Evolutionary conservation across 2,797 vertebrate species (phyloP), one percentile per base, ranked within the genome.

Genomic region (Pyrocephalus nanus): DNA sequence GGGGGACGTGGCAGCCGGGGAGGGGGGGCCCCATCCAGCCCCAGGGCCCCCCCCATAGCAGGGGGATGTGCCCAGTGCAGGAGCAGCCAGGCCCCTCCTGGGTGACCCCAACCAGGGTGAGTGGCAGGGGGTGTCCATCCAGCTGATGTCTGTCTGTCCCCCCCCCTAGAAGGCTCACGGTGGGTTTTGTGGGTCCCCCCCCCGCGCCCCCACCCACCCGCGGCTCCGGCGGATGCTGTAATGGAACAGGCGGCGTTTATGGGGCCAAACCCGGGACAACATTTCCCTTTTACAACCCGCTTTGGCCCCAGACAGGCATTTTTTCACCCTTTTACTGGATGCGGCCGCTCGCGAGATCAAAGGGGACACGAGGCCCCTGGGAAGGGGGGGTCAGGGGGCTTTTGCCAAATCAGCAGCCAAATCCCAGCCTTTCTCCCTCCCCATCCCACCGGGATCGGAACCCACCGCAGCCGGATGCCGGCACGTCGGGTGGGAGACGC

Each of bases 61-160:
- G 11, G 0, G n/a, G 5, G 15, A 3, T 2, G 43, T 4, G 1
- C 27, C 50, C 7, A 0, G 16, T 2, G 1, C 36, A 12, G n/a
- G 22, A 26, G 20, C 16, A 26, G 20, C 16, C 9, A 54, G 16
- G 18, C 11, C n/a, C 40, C 50, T 45, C 7, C 17, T 1, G 27
- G 13, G 10, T 22, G 53, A 40, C 51, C 67, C 43, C 6, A 0
- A 12, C 34, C 15, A 0, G 20, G 43, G 12, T 0, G 5, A 17
- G 16, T 50, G 54, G 10, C 10, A 11, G 10, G 8, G 8, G 48
- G 54, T 38, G 38, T 42, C 38, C 2, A 17, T 53, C 54, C 22
- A 0, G 11, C 27, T 11, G 64, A 26, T 4, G 16, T 70, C 64
- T 0, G 58, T 26, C 38, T 16, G 70, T 40, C 64, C 65, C 13